Percentiles rank a stretch among this genome's conserved stretches.
phyloP scores from a whole-genome alignment of 2,888 invertebrate species.

The Drosophila anomalata region DNA sequence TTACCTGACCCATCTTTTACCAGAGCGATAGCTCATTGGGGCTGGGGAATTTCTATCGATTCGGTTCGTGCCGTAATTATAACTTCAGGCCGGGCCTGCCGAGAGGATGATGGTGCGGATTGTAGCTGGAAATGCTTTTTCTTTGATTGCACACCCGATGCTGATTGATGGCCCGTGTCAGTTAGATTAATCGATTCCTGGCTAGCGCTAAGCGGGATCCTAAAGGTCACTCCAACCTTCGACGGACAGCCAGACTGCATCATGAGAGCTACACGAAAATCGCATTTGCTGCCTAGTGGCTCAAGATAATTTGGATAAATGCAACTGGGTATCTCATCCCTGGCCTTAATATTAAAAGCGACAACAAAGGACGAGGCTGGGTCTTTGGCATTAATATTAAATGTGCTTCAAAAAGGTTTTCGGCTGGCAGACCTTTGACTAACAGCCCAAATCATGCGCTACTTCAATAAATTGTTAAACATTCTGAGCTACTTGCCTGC shows the following conservation, averaged over 20 bases:
- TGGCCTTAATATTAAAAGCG: constrained; percentile 6
- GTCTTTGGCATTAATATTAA: constrained; percentile 32
- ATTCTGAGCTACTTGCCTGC: constrained; percentile 26
- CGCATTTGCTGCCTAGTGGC: constrained; percentile 39
- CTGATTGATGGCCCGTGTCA: constrained; percentile 64
- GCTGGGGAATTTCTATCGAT: constrained; percentile 24
- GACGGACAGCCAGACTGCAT: neutral
- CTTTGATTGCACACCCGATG: constrained; percentile 53
- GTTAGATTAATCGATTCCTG: constrained; percentile 29
- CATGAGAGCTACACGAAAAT: constrained; percentile 34
- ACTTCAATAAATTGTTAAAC: constrained; percentile 47
- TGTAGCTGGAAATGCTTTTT: constrained; percentile 54
- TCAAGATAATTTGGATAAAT: constrained; percentile 36
- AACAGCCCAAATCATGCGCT: constrained; percentile 42
- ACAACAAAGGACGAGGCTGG: neutral
- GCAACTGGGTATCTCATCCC: neutral
- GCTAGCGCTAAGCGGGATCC: neutral
- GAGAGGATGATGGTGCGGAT: constrained; percentile 21
- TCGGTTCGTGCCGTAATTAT: constrained; percentile 32
- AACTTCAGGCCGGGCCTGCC: constrained; percentile 9
- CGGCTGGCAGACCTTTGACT: neutral
- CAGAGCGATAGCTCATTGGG: neutral
- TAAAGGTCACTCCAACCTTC: neutral
- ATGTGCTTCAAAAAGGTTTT: constrained; percentile 23
- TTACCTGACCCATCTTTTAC: constrained; percentile 21